A percentile compares a stretch with the other conserved stretches of the same genome.
Evolutionary conservation across 2,888 invertebrate species (phyloP).

Genomic region (Andricus curvator): DNA sequence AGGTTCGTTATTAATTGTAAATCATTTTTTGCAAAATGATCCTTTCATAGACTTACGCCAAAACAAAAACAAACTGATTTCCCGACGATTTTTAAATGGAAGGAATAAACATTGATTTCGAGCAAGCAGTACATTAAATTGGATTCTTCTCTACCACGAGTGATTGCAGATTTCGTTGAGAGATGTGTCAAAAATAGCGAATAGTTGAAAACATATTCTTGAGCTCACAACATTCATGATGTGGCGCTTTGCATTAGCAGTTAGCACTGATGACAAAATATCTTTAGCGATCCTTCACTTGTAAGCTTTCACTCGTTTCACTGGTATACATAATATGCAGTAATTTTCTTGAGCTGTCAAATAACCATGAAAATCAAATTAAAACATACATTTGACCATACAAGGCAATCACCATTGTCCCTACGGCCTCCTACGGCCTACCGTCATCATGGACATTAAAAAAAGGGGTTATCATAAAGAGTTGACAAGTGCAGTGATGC

Average conservation of each 20-base stretch:
- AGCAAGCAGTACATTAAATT: not conserved
- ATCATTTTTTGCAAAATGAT: not conserved
- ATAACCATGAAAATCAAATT: not conserved
- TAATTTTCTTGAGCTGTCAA: constrained; percentile 1
- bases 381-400: not conserved
- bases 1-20: not conserved
- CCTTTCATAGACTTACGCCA: not conserved
- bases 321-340: not conserved
- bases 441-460: not conserved
- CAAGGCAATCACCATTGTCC: not conserved
- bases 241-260: not conserved
- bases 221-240: not conserved
- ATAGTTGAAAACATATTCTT: not conserved
- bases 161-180: not conserved
- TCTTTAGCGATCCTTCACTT: not conserved
- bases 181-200: not conserved
- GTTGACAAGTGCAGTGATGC: too few species aligned
- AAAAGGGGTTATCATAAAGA: too few species aligned
- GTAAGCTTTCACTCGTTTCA: not conserved
- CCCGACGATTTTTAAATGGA: not conserved
- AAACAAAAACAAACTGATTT: not conserved
- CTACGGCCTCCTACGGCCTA: not conserved
- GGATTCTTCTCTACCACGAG: not conserved
- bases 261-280: not conserved
- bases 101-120: not conserved